These are phyloP conservation scores for Scolopax bukidnonensis DNA, from an alignment of 2,797 vertebrate genomes.

Conservation along the genomic window DNA sequence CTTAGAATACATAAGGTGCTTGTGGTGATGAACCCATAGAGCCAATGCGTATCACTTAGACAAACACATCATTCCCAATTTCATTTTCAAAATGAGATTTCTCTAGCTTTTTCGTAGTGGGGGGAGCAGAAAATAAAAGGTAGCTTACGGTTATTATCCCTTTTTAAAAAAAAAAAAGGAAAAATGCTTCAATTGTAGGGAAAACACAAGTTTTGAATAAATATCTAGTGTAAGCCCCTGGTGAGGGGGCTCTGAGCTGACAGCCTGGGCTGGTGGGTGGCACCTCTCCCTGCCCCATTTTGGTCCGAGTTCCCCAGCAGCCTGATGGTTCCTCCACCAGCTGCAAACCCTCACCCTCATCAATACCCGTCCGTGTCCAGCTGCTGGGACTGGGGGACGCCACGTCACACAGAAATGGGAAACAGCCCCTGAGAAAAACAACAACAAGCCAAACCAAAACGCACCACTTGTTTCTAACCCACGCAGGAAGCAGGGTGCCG, in stretches of 20 bases:
- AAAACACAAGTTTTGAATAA: background rate
- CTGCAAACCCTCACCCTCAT: background rate
- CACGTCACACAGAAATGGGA: background rate
- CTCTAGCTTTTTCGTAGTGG: background rate
- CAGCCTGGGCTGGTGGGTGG: background rate
- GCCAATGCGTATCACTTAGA: rapidly evolving
- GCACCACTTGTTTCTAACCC: background rate
- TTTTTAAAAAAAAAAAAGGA: background rate
- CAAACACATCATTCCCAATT: background rate
- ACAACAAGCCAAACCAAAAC: background rate
- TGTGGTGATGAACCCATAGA: background rate
- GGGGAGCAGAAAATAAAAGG: background rate
- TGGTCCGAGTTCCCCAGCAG: background rate
- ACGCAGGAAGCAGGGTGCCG: background rate
- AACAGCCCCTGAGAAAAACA: background rate
- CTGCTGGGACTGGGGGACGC: rapidly evolving
- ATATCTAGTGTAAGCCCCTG: background rate
- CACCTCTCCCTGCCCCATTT: background rate
- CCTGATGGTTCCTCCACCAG: rapidly evolving
- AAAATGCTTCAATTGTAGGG: background rate
- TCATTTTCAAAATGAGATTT: background rate
- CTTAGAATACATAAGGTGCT: background rate
- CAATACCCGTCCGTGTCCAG: background rate
- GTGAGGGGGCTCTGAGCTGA: background rate
- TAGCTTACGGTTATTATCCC: background rate